A percentile compares a stretch with the other conserved stretches of the same genome.
Conservation (phyloP, 2,888 invertebrate species). For the Aphidoletes aphidimyza region DNA sequence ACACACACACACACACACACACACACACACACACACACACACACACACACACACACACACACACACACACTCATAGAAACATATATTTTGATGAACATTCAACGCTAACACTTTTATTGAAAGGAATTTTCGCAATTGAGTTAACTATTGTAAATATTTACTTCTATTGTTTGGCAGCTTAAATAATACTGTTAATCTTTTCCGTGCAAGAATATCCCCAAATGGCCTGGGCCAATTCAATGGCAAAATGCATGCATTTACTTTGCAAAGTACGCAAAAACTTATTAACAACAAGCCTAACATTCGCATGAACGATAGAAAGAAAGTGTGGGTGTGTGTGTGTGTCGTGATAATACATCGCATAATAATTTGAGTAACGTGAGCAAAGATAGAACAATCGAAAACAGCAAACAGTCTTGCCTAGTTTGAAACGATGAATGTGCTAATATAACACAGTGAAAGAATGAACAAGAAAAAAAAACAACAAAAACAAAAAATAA, state of each 20-base stretch:
- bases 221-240: not conserved
- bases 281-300: no score
- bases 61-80: not conserved
- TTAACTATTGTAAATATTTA: slow-evolving; percentile 35
- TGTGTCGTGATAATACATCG: not conserved
- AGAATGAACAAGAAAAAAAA: not conserved
- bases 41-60: no score
- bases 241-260: no score
- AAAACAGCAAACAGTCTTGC: slow-evolving; percentile 6
- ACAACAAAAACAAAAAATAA: not conserved
- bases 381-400: not conserved
- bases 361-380: slow-evolving; percentile 16
- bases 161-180: slow-evolving; percentile 28
- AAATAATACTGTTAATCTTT: slow-evolving; percentile 22
- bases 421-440: not conserved
- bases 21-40: no score
- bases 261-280: no score
- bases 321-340: not conserved
- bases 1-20: no score
- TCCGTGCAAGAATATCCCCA: no score
- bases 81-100: slow-evolving; percentile 1
- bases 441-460: not conserved
- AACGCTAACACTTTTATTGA: slow-evolving; percentile 37
- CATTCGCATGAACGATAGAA: no score
- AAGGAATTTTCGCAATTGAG: not conserved